Evolutionary conservation across 2,888 invertebrate genomes (phyloP).

Genomic region (Loripinus fragilis): DNA sequence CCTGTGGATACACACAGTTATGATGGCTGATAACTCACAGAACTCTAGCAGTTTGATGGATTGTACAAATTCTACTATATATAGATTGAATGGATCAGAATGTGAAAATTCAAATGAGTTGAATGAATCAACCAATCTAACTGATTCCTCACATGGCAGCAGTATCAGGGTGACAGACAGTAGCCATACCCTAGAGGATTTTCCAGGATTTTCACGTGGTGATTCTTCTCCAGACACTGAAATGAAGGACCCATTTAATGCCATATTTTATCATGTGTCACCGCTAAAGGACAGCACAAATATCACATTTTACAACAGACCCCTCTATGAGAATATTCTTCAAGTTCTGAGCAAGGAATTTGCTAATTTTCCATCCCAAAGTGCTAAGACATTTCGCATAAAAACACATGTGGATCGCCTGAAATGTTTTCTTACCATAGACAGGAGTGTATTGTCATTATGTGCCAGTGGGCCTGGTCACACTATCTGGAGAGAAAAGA

Average conservation of each 20-base stretch:
- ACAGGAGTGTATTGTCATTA: neutral
- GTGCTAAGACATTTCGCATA: neutral
- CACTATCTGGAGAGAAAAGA: neutral
- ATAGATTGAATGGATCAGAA: neutral
- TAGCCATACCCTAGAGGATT: neutral
- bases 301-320: neutral
- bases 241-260: neutral
- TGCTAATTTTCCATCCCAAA: neutral
- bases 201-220: neutral
- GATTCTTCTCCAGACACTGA: neutral
- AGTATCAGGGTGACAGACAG: neutral
- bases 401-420: neutral
- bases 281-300: neutral
- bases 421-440: neutral
- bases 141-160: neutral
- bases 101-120: neutral
- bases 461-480: constrained; percentile 10
- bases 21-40: neutral
- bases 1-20: neutral
- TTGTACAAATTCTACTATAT: neutral
- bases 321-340: neutral
- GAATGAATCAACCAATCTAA: neutral
- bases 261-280: neutral
- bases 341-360: neutral
- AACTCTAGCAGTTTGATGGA: too few relatives aligned